A percentile compares a stretch with the other conserved stretches of the same genome.
These are phyloP conservation scores for Bombus impatiens DNA, from an alignment of 1,140 invertebrate species.

Conservation along the genomic window DNA sequence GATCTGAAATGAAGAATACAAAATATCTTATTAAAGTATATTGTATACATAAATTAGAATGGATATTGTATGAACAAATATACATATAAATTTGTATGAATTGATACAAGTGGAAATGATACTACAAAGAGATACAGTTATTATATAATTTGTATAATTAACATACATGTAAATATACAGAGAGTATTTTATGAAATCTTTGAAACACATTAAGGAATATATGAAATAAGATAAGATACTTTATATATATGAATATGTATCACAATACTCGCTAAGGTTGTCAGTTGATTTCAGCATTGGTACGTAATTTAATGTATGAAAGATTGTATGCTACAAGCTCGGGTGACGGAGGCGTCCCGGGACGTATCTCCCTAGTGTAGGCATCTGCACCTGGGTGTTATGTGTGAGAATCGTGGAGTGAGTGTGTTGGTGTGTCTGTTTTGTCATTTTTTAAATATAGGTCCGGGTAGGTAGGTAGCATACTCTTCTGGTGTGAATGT, in stretches of 20 bases:
- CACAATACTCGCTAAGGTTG: constrained; percentile 2
- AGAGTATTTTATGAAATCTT: background rate
- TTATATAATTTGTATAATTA: background rate
- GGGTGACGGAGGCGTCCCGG: constrained; percentile 12
- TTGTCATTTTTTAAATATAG: constrained; percentile 4
- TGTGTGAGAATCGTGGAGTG: constrained; percentile 10
- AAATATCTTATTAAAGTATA: background rate
- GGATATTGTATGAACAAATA: no score
- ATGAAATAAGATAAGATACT: background rate
- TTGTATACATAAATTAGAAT: background rate
- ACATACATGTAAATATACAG: background rate
- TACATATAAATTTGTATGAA: background rate
- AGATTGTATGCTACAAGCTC: background rate
- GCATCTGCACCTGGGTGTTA: constrained; percentile 9
- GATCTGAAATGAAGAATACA: background rate
- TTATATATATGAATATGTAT: background rate
- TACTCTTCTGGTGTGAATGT: constrained; percentile 6
- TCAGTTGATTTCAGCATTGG: constrained; percentile 20
- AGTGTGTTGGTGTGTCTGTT: background rate
- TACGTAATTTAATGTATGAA: background rate
- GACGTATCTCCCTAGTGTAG: constrained; percentile 18
- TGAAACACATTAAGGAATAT: background rate
- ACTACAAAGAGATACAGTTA: background rate
- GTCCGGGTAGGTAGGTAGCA: constrained; percentile 8
- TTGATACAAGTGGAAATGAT: background rate